Percentiles rank a stretch among this genome's conserved stretches.
phyloP scores from a whole-genome alignment of 2,888 invertebrate species.

The Pimpla rufipes region DNA sequence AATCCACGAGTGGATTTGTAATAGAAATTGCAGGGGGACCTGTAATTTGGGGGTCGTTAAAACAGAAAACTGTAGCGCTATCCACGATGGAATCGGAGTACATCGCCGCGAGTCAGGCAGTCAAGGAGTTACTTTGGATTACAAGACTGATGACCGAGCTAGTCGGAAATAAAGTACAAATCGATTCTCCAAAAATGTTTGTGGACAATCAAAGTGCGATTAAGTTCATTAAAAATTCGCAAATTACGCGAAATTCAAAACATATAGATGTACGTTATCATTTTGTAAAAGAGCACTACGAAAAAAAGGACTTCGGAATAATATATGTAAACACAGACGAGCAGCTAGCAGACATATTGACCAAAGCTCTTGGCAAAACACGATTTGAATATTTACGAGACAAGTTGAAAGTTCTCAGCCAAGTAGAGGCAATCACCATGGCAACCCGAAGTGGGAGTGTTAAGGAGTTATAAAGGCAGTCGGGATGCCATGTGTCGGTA shows the following conservation, averaged over 20 bases:
- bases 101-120: constrained; percentile 55
- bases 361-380: background rate
- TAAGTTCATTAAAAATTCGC: background rate
- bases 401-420: background rate
- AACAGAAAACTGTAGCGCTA: constrained; percentile 65
- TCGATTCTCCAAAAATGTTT: background rate
- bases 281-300: constrained; percentile 50
- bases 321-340: constrained; percentile 37
- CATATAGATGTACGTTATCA: constrained; percentile 67
- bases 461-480: too few relatives aligned
- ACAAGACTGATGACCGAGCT: constrained; percentile 49
- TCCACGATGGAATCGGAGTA: constrained; percentile 67
- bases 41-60: constrained; percentile 63
- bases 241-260: constrained; percentile 35
- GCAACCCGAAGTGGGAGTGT: background rate
- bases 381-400: background rate
- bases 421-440: background rate
- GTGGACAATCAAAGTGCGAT: background rate
- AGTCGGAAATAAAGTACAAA: constrained; percentile 1
- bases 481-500: too few relatives aligned
- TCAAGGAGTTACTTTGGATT: constrained; percentile 58
- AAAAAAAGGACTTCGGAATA: constrained; percentile 30
- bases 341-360: constrained; percentile 11
- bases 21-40: constrained; percentile 55
- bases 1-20: constrained; percentile 67